Evolutionary conservation across 2,113 vertebrate species (phyloP).

Genomic region (cat (Felis catus)): F.catus_Fca126_mat1.0 CM031418.1:126401001-126401500

Average conservation of each 20-base stretch:
- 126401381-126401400: background rate
- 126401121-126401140: background rate
- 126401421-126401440: background rate
- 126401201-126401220: background rate
- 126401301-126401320: background rate
- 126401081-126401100: background rate
- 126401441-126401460: background rate
- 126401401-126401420: background rate
- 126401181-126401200: background rate
- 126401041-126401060: background rate
- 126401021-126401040: background rate
- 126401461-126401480: background rate
- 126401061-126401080: background rate
- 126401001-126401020: background rate
- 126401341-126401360: background rate
- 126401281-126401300: background rate
- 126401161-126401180: background rate
- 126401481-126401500: background rate
- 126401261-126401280: background rate
- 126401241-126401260: background rate
- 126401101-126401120: background rate
- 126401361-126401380: background rate
- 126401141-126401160: background rate
- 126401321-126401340: background rate
- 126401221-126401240: background rate